Evolutionary conservation across 1,140 invertebrate genomes (phyloP).

Genomic region (Hestina assimilis): DNA sequence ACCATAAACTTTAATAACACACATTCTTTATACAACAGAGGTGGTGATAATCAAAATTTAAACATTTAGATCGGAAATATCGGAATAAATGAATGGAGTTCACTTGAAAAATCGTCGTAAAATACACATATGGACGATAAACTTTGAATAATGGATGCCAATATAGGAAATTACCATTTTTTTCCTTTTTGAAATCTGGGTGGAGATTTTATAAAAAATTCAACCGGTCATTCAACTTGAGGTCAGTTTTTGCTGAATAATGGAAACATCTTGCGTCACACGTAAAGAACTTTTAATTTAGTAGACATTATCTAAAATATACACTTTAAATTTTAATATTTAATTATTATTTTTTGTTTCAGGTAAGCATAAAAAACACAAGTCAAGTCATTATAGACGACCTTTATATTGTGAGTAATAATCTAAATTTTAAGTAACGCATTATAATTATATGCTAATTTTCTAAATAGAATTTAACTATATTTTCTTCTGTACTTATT

Average conservation of each 20-base stretch:
- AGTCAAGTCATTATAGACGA: too few relatives aligned
- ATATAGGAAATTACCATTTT: conserved; percentile 52
- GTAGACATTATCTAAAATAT: too few relatives aligned
- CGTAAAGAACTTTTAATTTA: too few relatives aligned
- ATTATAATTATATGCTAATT: too few relatives aligned
- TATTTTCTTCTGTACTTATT: too few relatives aligned
- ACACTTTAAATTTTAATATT: background rate
- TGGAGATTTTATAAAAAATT: conserved; percentile 59
- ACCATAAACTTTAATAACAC: conserved; percentile 37
- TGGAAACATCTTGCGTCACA: conserved; percentile 12
- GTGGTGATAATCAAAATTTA: conserved; percentile 47
- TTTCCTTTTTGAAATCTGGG: conserved; percentile 55
- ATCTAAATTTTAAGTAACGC: too few relatives aligned
- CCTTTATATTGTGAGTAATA: background rate
- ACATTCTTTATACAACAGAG: conserved; percentile 40
- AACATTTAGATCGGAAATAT: conserved; percentile 59
- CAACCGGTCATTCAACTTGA: conserved; percentile 60
- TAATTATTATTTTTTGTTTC: conserved; percentile 27
- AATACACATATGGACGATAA: conserved; percentile 42
- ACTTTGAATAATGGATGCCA: conserved; percentile 57
- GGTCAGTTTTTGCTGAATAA: conserved; percentile 16
- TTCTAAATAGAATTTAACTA: too few relatives aligned
- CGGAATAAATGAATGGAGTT: conserved; percentile 54
- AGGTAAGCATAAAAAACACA: conserved; percentile 37
- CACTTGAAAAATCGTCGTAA: conserved; percentile 41